Evolutionary conservation across 2,888 invertebrate genomes (phyloP).

Genomic region (Ceraclea dissimilis): DNA sequence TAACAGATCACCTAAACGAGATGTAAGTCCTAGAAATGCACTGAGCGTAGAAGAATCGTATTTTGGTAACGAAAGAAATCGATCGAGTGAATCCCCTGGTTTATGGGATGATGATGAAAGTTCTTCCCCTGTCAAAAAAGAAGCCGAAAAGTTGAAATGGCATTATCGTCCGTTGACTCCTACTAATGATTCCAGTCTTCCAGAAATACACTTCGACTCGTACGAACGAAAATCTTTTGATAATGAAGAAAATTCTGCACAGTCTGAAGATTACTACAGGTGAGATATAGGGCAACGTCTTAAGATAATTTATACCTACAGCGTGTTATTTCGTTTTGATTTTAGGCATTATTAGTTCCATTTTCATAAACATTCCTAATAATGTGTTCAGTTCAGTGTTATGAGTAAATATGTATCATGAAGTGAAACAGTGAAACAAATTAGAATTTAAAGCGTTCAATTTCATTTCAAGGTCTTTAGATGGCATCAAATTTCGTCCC

Average conservation of each 20-base stretch:
- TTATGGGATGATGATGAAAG: slow-evolving; percentile 16
- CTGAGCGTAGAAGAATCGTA: not conserved
- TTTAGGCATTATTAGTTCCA: not conserved
- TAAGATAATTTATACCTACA: not conserved
- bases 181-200: slow-evolving; percentile 30
- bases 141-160: slow-evolving; percentile 39
- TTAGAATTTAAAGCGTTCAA: slow-evolving; percentile 11
- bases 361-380: not conserved
- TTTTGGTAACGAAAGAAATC: not conserved
- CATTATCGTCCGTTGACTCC: slow-evolving; percentile 42
- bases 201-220: slow-evolving; percentile 49
- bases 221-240: slow-evolving; percentile 36
- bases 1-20: not conserved
- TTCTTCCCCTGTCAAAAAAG: not conserved
- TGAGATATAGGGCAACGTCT: slow-evolving; percentile 30
- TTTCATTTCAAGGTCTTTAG: slow-evolving; percentile 53
- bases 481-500: slow-evolving; percentile 57
- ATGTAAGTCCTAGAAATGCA: slow-evolving; percentile 17
- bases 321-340: not conserved
- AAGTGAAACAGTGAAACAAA: too few species aligned
- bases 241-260: slow-evolving; percentile 33
- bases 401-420: too few species aligned
- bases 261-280: slow-evolving; percentile 48
- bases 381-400: too few species aligned
- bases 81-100: slow-evolving; percentile 26